Base-by-base conservation (phyloP, 2,797 vertebrate species). In the Hypotaenidia okinawae region DNA sequence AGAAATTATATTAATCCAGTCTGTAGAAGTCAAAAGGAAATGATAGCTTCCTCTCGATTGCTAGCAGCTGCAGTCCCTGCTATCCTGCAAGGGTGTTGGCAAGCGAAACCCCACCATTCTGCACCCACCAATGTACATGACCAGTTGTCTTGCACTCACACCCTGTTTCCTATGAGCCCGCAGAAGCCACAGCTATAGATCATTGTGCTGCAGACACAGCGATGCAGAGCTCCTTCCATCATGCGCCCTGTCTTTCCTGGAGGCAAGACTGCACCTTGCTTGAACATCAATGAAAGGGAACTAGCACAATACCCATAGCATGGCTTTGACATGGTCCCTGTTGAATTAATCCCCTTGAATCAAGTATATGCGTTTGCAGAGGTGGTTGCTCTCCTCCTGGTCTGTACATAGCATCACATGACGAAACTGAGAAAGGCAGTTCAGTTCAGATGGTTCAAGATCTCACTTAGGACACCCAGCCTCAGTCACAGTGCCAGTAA, bases 21-120 rank as follows among this genome's bases (percentile, higher is more conserved):
- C 85, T 84, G 79, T 83, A 93, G 92, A 95, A 95, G 91, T 87
- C 93, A 90, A 94, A 96, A 96, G 95, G 95, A 97, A 97, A 94
- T 0, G 23, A 89, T 93, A 87, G 67, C 70, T 96, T 96, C 95
- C 95, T 94, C 72, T 47, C 77, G 76, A 86, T 66, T 61, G 74
- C 67, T 94, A 94, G 68, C 89, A 96, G 93, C 94, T 96, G 93
- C 83, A 87, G 33, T 51, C 75, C 88, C 70, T 94, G 85, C 93
- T 94, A 94, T 90, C 39, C 59, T 86, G 74, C n/a, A 51, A 68
- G 87, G 59, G 59, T 88, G 73, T 16, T 82, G 91, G 79, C 87
- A 83, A 72, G 69, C 51, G 49, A 49, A 69, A 79, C 62, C 70
- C 43, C 58, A 45, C 18, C 4, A 2, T 43, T 75, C 84, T 52